A percentile compares a stretch with the other conserved stretches of the same genome.
phyloP scores from a whole-genome alignment of 2,888 invertebrate species.

The Agapostemon virescens region DNA sequence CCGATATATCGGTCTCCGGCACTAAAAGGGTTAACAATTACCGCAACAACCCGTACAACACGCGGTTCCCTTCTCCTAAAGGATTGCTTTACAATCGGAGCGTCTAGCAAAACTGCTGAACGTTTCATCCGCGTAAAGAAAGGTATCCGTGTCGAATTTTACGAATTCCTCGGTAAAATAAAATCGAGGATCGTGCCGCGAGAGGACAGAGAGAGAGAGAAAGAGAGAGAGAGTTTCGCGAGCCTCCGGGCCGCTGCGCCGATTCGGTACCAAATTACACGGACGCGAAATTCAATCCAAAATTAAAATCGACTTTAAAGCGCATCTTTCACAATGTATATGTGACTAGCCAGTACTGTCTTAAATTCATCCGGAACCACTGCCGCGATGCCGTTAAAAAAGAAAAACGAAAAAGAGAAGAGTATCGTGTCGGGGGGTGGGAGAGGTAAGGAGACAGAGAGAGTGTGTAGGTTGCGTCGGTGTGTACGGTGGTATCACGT shows the following conservation, averaged over 20 bases:
- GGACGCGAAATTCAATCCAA: conserved; percentile 52
- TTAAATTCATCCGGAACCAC: conserved; percentile 51
- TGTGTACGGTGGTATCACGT: conserved; percentile 65
- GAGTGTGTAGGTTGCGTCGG: conserved; percentile 57
- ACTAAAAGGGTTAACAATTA: too few relatives aligned
- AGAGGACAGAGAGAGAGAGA: too few relatives aligned
- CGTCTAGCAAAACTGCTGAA: too few relatives aligned
- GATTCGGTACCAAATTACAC: conserved; percentile 37
- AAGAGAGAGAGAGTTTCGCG: conserved; percentile 12
- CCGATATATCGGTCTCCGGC: too few relatives aligned
- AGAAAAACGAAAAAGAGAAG: conserved; percentile 12
- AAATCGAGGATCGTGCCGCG: background rate
- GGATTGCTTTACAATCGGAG: background rate
- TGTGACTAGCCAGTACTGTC: conserved; percentile 42
- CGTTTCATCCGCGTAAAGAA: background rate
- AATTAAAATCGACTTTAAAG: conserved; percentile 50
- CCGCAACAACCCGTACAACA: background rate
- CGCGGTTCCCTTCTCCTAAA: background rate
- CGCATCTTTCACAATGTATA: conserved; percentile 54
- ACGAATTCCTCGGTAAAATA: background rate
- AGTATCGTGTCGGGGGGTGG: background rate
- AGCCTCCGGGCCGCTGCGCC: background rate
- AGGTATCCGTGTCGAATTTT: background rate
- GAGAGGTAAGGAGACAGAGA: conserved; percentile 11
- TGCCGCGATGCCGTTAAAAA: conserved; percentile 23